phyloP scores from a whole-genome alignment of 2,888 invertebrate genomes.

The Amaurobius ferox region DNA sequence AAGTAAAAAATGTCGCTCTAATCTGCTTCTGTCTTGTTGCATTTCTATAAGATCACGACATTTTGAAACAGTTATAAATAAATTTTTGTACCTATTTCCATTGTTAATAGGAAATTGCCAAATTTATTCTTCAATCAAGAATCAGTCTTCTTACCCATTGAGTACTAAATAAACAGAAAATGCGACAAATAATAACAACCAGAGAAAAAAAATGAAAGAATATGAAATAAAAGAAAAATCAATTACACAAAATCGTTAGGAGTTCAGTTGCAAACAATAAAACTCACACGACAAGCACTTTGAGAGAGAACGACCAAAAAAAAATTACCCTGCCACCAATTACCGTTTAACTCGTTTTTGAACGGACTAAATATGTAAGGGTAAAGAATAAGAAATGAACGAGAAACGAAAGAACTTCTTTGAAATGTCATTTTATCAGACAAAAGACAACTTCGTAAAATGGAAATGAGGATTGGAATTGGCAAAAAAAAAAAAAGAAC shows the following conservation, averaged over 20 bases:
- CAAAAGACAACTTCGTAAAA: slow-evolving; percentile 47
- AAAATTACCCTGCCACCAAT: slow-evolving; percentile 45
- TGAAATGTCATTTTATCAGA: slow-evolving; percentile 66
- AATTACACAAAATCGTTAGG: slow-evolving; percentile 30
- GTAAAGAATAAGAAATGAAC: slow-evolving; percentile 42
- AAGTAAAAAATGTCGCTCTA: too few species aligned
- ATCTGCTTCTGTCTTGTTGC: too few species aligned
- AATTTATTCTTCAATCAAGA: slow-evolving; percentile 31
- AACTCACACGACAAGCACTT: slow-evolving; percentile 24
- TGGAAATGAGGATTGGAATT: slow-evolving; percentile 37
- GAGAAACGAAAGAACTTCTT: slow-evolving; percentile 43
- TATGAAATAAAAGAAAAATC: slow-evolving; percentile 5
- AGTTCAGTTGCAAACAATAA: slow-evolving; percentile 70
- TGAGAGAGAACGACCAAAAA: not conserved
- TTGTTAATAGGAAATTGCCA: too few species aligned
- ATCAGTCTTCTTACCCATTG: slow-evolving; percentile 15
- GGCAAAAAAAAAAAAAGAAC: slow-evolving; percentile 1
- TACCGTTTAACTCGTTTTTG: slow-evolving; percentile 58
- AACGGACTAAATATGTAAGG: slow-evolving; percentile 10
- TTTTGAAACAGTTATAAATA: too few species aligned
- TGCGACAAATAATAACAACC: not conserved
- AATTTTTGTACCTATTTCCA: too few species aligned
- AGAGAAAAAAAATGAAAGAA: not conserved
- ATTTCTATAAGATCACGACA: too few species aligned
- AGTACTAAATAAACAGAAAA: slow-evolving; percentile 26